Evolutionary conservation across 2,797 vertebrate genomes (phyloP).

Genomic region (Artibeus lituratus): DNA sequence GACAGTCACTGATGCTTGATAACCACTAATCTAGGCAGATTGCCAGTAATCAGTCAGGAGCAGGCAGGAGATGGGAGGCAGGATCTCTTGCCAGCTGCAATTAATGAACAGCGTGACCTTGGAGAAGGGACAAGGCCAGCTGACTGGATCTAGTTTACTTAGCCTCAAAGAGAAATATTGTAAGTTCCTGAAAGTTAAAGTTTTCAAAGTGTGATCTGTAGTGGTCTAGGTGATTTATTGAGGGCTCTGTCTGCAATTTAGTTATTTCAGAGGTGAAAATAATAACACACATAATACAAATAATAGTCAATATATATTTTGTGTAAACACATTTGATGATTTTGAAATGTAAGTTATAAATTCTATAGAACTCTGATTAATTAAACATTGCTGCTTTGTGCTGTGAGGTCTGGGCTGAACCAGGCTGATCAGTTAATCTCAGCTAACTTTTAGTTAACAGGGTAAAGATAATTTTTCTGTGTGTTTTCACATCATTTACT

Average conservation of each 20-base stretch:
- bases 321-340: neutral
- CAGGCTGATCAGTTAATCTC: neutral
- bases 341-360: neutral
- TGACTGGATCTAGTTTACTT: neutral
- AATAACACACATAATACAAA: neutral
- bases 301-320: neutral
- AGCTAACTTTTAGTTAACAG: neutral
- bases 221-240: neutral
- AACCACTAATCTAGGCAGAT: neutral
- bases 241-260: neutral
- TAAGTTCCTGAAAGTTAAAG: neutral
- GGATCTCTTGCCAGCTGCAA: neutral
- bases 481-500: constrained; percentile 16
- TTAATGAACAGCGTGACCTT: neutral
- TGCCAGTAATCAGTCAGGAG: neutral
- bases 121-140: neutral
- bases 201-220: neutral
- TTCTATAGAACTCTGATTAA: neutral
- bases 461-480: neutral
- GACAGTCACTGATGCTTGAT: neutral
- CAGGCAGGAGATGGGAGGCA: neutral
- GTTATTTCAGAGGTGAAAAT: neutral
- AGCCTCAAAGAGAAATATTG: neutral
- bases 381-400: neutral
- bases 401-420: neutral